Conservation (phyloP, 2,888 invertebrate genomes). For the Alloscopus bannaensis region DNA sequence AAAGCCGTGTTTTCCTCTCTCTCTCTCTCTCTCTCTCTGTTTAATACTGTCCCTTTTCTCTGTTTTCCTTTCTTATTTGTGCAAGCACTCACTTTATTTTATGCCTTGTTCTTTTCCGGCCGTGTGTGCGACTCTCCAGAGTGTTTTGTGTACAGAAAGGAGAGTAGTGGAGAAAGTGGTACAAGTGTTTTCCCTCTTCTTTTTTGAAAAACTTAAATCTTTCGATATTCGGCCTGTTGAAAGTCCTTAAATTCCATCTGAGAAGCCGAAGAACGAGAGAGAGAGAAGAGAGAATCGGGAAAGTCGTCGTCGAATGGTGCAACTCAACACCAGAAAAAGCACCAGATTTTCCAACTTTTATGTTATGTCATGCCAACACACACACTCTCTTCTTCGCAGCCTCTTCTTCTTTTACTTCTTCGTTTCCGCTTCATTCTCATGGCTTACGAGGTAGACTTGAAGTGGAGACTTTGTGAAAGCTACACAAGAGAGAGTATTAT, state of each 20-base stretch:
- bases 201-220: conserved; percentile 49
- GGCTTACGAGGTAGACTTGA: too few species aligned
- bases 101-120: conserved; percentile 23
- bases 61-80: too few species aligned
- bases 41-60: too few species aligned
- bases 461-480: neutral
- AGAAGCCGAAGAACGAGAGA: too few species aligned
- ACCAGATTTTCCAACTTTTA: too few species aligned
- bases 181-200: conserved; percentile 53
- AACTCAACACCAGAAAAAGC: conserved; percentile 39
- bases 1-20: neutral
- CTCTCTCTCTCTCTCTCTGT: conserved; percentile 3
- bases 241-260: conserved; percentile 53
- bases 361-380: too few species aligned
- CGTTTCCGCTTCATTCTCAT: neutral
- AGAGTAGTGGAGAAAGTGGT: conserved; percentile 37
- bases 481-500: too few species aligned
- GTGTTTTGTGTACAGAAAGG: conserved; percentile 3
- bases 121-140: neutral
- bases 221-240: conserved; percentile 59
- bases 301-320: conserved; percentile 35
- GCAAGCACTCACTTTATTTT: neutral
- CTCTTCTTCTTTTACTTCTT: neutral
- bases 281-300: too few species aligned
- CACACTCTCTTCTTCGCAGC: neutral